Percentiles rank a stretch among this genome's conserved stretches.
Conservation (phyloP, 92 coral and sea anemone genomes). For the Phenganax stokvisi region DNA sequence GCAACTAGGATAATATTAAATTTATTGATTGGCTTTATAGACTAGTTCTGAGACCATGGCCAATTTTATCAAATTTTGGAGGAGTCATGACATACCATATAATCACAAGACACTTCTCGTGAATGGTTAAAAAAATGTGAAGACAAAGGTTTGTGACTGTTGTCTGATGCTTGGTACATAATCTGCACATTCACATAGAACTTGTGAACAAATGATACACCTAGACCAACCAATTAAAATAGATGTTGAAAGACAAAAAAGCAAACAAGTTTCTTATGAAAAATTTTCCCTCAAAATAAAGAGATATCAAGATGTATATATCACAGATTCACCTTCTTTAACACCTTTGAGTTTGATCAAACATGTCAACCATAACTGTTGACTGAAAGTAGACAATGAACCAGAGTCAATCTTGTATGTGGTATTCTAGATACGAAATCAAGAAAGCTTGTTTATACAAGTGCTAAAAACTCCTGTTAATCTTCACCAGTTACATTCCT, state of each 20-base stretch:
- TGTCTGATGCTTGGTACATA: constrained; percentile 73
- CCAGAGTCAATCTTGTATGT: constrained; percentile 76
- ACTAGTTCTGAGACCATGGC: too few relatives aligned
- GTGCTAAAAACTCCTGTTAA: not conserved
- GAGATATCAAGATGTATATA: not conserved
- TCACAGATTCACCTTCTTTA: constrained; percentile 50
- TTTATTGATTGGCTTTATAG: not conserved
- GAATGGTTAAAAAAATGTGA: constrained; percentile 64
- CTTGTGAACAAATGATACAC: constrained; percentile 54
- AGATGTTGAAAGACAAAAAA: not conserved
- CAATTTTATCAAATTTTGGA: too few relatives aligned
- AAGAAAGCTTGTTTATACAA: not conserved
- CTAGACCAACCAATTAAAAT: constrained; percentile 25
- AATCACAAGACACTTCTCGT: constrained; percentile 58
- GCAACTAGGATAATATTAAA: too few relatives aligned
- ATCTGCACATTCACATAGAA: constrained; percentile 75
- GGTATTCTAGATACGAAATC: constrained; percentile 55
- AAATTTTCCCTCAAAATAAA: not conserved
- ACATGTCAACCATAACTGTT: constrained; percentile 85
- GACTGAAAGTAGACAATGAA: constrained; percentile 83
- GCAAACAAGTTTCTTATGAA: not conserved
- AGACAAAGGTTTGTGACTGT: constrained; percentile 65
- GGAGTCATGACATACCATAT: constrained; percentile 30
- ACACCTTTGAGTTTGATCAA: constrained; percentile 76
- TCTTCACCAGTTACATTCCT: not conserved